Evolutionary conservation across 2,113 vertebrate genomes (phyloP), one percentile per base, ranked within the genome.

Genomic region (Podocnemis expansa): DNA sequence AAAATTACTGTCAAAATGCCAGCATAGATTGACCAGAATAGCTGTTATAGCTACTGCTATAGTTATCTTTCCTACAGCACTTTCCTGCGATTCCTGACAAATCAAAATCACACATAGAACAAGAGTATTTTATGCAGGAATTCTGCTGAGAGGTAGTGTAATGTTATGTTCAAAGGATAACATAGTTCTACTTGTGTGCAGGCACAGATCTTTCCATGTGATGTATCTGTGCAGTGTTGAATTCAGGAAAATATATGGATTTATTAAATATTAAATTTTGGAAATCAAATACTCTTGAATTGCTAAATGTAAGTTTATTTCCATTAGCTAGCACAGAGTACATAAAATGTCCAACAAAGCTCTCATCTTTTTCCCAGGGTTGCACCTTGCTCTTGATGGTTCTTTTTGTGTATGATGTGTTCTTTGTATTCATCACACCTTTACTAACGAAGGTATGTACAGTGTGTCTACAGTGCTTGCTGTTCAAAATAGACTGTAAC

Each of bases 381-480:
- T 99, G 99, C 97, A 99, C 99, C 10, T 97, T 99, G 93, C 98
- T 99, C 22, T 98, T 99, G 91, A 89, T 98, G 12, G 98, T 99
- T 93, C 98, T 99, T 43, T 99, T 99, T 86, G 94, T 99, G 75
- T 99, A 99, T 0, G 99, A 99, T 29, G 98, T 99, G 51, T 99
- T 99, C 98, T 99, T 99, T 11, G 99, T 99, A 85, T 99, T 99
- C 96, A 98, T 99, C 85, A 99, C 99, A 0, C 99, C 99, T 22
- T 99, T 98, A 94, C 96, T 99, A 54, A 99, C 99, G 82, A 99
- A 98, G 98, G 99, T 99, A 97, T 6, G 98, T 83, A 0, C 76
- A 31, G 1, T n/a, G 2, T 1, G 73, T 11, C 41, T 54, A 6
- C 17, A 1, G 16, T 38, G 52, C 70, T n/a, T 47, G 63, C 80